Conservation (phyloP, 2,113 vertebrate genomes). For the Misgurnus anguillicaudatus region DNA sequence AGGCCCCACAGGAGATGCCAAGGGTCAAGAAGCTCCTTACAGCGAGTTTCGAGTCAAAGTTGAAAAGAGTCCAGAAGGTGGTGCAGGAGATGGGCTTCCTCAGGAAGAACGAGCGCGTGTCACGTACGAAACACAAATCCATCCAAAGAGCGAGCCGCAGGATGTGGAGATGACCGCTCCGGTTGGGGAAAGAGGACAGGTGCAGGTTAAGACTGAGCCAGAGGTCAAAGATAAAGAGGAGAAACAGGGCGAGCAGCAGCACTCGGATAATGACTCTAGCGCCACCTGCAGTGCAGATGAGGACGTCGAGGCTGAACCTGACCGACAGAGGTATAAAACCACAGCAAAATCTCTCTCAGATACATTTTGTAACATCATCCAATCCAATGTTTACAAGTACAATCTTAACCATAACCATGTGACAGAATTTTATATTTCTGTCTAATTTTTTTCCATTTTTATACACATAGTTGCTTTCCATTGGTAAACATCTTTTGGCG, state of each 20-base stretch:
- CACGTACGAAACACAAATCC: slow-evolving; percentile 73
- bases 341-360: background rate
- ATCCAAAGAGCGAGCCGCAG: slow-evolving; percentile 84
- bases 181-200: slow-evolving; percentile 71
- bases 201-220: slow-evolving; percentile 85
- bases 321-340: slow-evolving; percentile 80
- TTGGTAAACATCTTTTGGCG: no score
- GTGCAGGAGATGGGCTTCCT: slow-evolving; percentile 70
- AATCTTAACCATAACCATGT: no score
- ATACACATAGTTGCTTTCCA: no score
- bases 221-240: slow-evolving; percentile 89
- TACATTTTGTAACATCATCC: no score
- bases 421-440: no score
- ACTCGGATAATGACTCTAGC: slow-evolving; percentile 96
- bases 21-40: slow-evolving; percentile 75
- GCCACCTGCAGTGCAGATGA: slow-evolving; percentile 98
- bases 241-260: slow-evolving; percentile 71
- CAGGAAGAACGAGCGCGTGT: slow-evolving; percentile 73
- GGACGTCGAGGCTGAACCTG: slow-evolving; percentile 91
- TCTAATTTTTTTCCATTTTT: no score
- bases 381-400: no score
- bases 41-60: slow-evolving; percentile 80
- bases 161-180: slow-evolving; percentile 74
- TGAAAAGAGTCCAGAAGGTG: slow-evolving; percentile 78
- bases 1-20: slow-evolving; percentile 63